phyloP scores from a whole-genome alignment of 1,140 invertebrate species.

The Drosophila repletoides region DNA sequence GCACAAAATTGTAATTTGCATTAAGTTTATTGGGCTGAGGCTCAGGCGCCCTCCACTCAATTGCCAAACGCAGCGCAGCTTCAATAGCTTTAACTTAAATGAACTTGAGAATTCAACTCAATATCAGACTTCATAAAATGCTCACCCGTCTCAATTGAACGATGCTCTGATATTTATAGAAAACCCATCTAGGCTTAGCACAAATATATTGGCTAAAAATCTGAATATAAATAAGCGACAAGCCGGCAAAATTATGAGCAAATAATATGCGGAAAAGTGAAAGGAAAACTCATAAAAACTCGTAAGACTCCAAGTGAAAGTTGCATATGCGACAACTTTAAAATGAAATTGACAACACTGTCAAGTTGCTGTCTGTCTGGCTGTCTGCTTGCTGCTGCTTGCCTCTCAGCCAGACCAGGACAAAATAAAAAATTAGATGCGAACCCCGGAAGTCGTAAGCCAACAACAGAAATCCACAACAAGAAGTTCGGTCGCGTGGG shows the following conservation, averaged over 20 bases:
- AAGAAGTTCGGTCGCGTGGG: slow-evolving; percentile 30
- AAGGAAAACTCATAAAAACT: slow-evolving; percentile 28
- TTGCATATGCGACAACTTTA: slow-evolving; percentile 71
- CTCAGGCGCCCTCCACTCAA: neutral
- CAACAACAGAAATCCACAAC: slow-evolving; percentile 36
- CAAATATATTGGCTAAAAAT: slow-evolving; percentile 32
- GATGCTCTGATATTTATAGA: slow-evolving; percentile 34
- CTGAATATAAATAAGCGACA: slow-evolving; percentile 6
- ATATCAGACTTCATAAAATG: slow-evolving; percentile 7
- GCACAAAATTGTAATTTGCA: slow-evolving; percentile 76
- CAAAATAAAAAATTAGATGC: slow-evolving; percentile 43
- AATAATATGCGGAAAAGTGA: neutral
- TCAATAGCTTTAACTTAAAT: slow-evolving; percentile 23
- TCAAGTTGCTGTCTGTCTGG: slow-evolving; percentile 55
- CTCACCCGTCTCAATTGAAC: no score
- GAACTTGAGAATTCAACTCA: slow-evolving; percentile 28
- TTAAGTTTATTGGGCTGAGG: slow-evolving; percentile 64
- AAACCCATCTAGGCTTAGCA: slow-evolving; percentile 44
- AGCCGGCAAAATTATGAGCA: neutral
- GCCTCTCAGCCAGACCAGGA: slow-evolving; percentile 10
- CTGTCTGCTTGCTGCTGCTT: slow-evolving; percentile 1
- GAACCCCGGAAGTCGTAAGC: slow-evolving; percentile 45
- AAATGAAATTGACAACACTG: slow-evolving; percentile 71
- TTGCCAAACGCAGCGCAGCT: neutral
- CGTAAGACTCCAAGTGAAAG: slow-evolving; percentile 19